Conservation (phyloP, 1,140 invertebrate genomes). For the Drosophila dunni region DNA sequence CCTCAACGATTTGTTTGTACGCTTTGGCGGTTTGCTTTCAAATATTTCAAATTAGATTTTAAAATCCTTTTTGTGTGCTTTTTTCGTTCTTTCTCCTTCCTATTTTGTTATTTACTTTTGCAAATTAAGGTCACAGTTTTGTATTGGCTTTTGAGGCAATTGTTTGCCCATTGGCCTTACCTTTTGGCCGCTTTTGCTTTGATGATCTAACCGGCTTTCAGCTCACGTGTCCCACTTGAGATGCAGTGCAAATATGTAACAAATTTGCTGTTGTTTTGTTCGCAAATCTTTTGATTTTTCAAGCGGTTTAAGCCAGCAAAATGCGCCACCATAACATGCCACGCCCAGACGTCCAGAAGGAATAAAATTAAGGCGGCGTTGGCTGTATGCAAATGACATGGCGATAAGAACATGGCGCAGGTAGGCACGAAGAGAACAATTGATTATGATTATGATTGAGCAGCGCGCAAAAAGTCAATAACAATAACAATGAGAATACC, state of each 20-base stretch:
- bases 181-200: constrained; percentile 56
- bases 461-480: constrained; percentile 76
- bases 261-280: constrained; percentile 55
- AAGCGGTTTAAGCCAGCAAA: constrained; percentile 58
- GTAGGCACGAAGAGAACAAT: constrained; percentile 60
- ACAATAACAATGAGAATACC: constrained; percentile 76
- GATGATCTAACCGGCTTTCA: constrained; percentile 67
- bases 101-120: constrained; percentile 73
- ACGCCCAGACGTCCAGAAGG: constrained; percentile 1
- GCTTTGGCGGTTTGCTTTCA: constrained; percentile 67
- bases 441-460: constrained; percentile 81
- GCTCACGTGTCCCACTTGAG: constrained; percentile 75
- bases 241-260: constrained; percentile 67
- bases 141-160: constrained; percentile 50
- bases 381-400: constrained; percentile 69
- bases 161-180: constrained; percentile 68
- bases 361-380: neutral
- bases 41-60: constrained; percentile 82
- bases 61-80: constrained; percentile 71
- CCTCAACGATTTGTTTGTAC: constrained; percentile 30
- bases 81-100: neutral
- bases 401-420: constrained; percentile 64
- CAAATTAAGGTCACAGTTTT: constrained; percentile 84
- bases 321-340: constrained; percentile 26
- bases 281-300: constrained; percentile 72